Evolutionary conservation across 2,113 vertebrate genomes (phyloP), one percentile per base, ranked within the genome.

Genomic region (Girardinichthys multiradiatus): DNA sequence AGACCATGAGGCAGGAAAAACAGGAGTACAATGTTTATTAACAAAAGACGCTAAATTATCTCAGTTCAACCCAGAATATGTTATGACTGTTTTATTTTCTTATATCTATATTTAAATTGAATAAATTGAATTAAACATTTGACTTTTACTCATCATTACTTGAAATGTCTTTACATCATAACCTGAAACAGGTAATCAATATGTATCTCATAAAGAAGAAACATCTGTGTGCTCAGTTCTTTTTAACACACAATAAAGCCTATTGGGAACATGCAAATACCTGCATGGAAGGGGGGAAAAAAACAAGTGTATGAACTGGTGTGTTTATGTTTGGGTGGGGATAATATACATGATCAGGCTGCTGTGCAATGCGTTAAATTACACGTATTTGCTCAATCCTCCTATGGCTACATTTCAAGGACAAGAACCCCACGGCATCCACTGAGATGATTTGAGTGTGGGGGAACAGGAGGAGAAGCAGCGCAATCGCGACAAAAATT

Each of bases 371-470:
- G 76, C 82, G 61, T 88, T 86, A 78, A 84, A 85, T 77, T 73
- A 76, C 81, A 81, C 82, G 70, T 76, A 78, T 82, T 69, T 73
- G 75, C 73, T 77, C 74, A 82, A 76, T 80, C 76, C 87, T 71
- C 74, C 87, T 87, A 80, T 87, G 84, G 81, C 70, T 83, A 65
- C 39, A 74, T 88, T 84, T 89, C 84, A 91, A 91, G 84, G 90
- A 87, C 91, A 91, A 79, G 65, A 86, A 61, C 13, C 78, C 45
- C 74, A 82, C 62, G 39, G 82, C 84, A 83, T 79, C 39, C 70
- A 33, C 72, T 66, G 27, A 69, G 64, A 57, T 24, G 69, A 51
- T 70, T 74, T 60, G 63, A 78, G 27, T 70, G 59, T 2, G 66
- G 0, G 66, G 59, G 8, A 66, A 45, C 0, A 72, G 59, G 4